A percentile compares a stretch with the other conserved stretches of the same genome.
Conservation (phyloP, 2,888 invertebrate genomes). For the Volucella inflata region DNA sequence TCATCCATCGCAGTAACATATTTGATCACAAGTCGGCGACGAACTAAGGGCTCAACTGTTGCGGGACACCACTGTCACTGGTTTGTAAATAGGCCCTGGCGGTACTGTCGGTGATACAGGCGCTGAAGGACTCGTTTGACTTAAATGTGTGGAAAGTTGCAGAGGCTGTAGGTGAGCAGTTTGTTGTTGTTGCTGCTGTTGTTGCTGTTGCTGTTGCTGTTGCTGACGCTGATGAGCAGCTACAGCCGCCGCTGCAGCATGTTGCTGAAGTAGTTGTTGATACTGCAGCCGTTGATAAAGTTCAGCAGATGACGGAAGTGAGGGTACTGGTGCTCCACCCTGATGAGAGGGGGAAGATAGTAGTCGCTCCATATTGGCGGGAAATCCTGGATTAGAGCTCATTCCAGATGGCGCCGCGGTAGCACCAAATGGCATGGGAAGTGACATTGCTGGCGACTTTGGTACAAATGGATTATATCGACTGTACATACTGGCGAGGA, state of each 20-base stretch:
- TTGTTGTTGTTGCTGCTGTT: constrained; percentile 80
- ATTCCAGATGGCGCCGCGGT: constrained; percentile 45
- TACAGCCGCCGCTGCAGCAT: constrained; percentile 82
- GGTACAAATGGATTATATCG: constrained; percentile 87
- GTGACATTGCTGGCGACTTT: constrained; percentile 84
- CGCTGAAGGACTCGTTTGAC: constrained; percentile 80
- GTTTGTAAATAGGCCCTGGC: constrained; percentile 84
- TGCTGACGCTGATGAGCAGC: constrained; percentile 83
- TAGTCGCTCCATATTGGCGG: constrained; percentile 78
- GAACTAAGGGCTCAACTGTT: constrained; percentile 84
- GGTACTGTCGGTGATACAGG: constrained; percentile 77
- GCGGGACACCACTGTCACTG: constrained; percentile 85
- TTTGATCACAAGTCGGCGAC: constrained; percentile 35
- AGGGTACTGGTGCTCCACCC: constrained; percentile 80
- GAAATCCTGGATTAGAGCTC: constrained; percentile 80
- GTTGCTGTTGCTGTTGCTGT: constrained; percentile 77
- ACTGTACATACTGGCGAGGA: constrained; percentile 88
- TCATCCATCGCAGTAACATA: constrained; percentile 29
- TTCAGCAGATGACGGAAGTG: constrained; percentile 84
- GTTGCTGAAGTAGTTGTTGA: constrained; percentile 84
- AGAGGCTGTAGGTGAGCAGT: constrained; percentile 80
- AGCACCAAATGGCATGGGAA: constrained; percentile 83
- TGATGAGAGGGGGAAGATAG: constrained; percentile 79
- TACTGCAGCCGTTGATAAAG: constrained; percentile 84
- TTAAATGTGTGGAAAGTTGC: constrained; percentile 80